Evolutionary conservation across 2,113 vertebrate species (phyloP), one percentile per base, ranked within the genome.

Genomic region (Sakesphorus luctuosus): DNA sequence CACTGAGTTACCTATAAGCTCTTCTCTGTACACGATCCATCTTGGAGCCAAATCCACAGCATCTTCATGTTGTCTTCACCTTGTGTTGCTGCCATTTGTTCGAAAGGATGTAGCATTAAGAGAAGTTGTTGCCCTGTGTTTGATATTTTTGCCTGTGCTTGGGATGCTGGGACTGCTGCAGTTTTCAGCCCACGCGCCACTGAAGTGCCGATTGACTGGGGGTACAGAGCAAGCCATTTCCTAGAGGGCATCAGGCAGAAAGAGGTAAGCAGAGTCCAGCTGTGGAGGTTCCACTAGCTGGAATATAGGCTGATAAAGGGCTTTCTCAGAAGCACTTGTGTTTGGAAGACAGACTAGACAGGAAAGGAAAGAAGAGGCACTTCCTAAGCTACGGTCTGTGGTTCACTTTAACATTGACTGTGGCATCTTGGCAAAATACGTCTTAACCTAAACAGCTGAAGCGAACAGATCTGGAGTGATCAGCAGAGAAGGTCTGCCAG

Each of bases 371-470:
- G 78, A 52, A 84, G 62, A 87, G 68, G 68, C 80, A 93, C 81
- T 84, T 87, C 43, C 80, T 94, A 86, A 93, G 43, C 94, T 91
- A 73, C 0, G 0, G 40, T 44, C 28, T 85, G 72, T 52, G n/a
- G 49, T 35, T 93, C 36, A 11, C 29, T 66, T 72, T 62, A 82
- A 73, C 33, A 63, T 63, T 0, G 0, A 61, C 55, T 13, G 1
- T 12, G 53, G 80, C 36, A 69, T 46, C 81, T 83, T 84, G 74
- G 71, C 58, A 91, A 93, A 95, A 86, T 4, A 3, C 10, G 5
- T 74, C 68, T 71, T 82, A 92, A 68, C 1, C 0, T 50, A 92
- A 93, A 61, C 33, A 77, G 87, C 87, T 90, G 83, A 93, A 97
- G 93, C 91, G 52, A 94, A 87, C 5, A 8, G 59, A 63, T 31